Conservation (phyloP, 2,888 invertebrate genomes). For the Drosophila colorata region DNA sequence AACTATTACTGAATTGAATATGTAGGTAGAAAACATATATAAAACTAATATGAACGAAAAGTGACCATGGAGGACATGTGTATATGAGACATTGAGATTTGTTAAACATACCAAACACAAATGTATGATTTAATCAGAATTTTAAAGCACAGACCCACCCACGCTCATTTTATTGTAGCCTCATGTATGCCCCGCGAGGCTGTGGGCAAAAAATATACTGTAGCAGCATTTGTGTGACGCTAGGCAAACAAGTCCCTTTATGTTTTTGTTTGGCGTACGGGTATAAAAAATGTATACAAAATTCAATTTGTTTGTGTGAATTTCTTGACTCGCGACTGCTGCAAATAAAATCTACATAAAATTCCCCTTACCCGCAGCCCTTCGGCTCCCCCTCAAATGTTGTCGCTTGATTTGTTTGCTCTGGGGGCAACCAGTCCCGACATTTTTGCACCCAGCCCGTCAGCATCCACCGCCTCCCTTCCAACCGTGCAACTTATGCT, state of each 20-base stretch:
- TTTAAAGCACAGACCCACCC: not conserved
- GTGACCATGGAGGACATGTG: not conserved
- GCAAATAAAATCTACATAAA: conserved; percentile 78
- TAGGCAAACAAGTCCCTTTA: conserved; percentile 64
- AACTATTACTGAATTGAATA: no score
- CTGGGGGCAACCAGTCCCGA: conserved; percentile 10
- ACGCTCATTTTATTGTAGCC: not conserved
- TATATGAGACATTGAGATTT: not conserved
- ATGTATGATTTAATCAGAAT: not conserved
- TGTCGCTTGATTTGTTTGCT: conserved; percentile 59
- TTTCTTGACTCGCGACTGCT: conserved; percentile 74
- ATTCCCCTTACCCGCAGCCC: conserved; percentile 7
- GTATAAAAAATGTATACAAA: conserved; percentile 74
- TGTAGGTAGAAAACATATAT: no score
- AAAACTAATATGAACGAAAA: no score
- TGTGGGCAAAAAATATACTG: conserved; percentile 22
- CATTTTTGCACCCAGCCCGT: conserved; percentile 5
- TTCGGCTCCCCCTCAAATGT: conserved; percentile 14
- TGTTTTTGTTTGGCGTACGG: conserved; percentile 49
- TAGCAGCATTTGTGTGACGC: conserved; percentile 47
- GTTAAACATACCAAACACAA: not conserved
- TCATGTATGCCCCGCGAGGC: not conserved
- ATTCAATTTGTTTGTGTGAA: conserved; percentile 74
- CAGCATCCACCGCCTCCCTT: not conserved
- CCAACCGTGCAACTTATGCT: not conserved